Evolutionary conservation across 2,797 vertebrate genomes (phyloP).

Genomic region (Oreonectes daqikongensis): DNA sequence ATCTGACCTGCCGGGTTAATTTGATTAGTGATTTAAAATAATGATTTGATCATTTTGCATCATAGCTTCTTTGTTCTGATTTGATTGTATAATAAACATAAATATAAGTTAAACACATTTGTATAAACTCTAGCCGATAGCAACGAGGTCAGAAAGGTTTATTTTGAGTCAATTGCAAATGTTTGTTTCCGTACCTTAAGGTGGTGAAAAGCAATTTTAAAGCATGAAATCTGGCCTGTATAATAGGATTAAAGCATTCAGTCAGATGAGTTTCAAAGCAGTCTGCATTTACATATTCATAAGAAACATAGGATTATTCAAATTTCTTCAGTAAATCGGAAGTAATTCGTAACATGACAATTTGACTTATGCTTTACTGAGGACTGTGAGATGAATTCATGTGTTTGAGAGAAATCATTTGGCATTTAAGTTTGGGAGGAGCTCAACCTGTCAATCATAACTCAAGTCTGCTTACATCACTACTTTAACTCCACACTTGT

Average conservation of each 20-base stretch:
- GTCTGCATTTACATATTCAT: constrained; percentile 51
- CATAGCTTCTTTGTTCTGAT: too few relatives aligned
- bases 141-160: not conserved
- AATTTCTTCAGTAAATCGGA: constrained; percentile 26
- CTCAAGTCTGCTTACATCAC: not conserved
- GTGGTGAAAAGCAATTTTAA: constrained; percentile 67
- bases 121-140: not conserved
- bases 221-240: constrained; percentile 67
- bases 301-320: constrained; percentile 47
- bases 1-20: too few relatives aligned
- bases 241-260: constrained; percentile 68
- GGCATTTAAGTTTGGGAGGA: not conserved
- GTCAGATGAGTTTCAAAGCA: constrained; percentile 56
- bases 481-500: not conserved
- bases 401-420: not conserved
- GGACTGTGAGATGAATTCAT: not conserved
- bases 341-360: constrained; percentile 32
- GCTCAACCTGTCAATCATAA: not conserved
- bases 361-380: constrained; percentile 26
- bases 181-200: constrained; percentile 51
- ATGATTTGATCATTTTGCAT: too few relatives aligned
- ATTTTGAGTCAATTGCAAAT: constrained; percentile 18
- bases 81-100: not conserved
- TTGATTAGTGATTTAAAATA: too few relatives aligned
- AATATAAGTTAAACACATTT: not conserved